phyloP scores from a whole-genome alignment of 2,113 vertebrate genomes.

The Panthera uncia region DNA sequence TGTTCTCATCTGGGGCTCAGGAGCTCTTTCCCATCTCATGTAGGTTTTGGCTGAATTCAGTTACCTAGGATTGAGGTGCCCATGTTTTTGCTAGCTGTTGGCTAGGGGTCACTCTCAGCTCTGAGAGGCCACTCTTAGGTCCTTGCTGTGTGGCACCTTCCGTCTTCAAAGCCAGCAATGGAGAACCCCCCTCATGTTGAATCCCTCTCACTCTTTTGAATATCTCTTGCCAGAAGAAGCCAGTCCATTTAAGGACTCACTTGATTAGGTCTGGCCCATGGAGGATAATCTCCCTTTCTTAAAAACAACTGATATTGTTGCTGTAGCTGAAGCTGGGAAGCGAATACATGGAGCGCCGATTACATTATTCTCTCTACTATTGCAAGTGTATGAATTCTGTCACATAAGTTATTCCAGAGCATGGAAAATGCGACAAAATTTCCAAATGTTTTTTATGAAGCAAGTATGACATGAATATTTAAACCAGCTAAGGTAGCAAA shows the following conservation, averaged over 20 bases:
- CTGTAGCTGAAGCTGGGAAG: background rate
- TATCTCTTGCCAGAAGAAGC: background rate
- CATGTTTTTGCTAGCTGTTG: background rate
- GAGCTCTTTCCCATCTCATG: background rate
- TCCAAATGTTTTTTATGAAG: background rate
- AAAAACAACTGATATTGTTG: background rate
- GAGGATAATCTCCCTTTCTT: background rate
- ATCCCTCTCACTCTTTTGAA: background rate
- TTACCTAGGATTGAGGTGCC: background rate
- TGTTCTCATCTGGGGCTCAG: background rate
- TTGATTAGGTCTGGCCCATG: background rate
- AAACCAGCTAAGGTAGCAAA: background rate
- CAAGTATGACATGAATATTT: constrained; percentile 4
- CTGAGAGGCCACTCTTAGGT: background rate
- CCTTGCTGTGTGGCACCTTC: background rate
- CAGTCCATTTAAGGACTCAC: background rate
- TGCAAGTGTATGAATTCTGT: background rate
- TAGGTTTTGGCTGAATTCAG: background rate
- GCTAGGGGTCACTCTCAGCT: background rate
- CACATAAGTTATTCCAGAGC: background rate
- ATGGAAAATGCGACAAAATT: background rate
- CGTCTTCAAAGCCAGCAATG: background rate
- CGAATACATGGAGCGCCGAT: background rate
- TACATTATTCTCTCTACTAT: background rate
- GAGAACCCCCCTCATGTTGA: background rate